These are phyloP conservation scores for Ferrisia virgata DNA, from an alignment of 2,888 invertebrate species.

Conservation along the genomic window DNA sequence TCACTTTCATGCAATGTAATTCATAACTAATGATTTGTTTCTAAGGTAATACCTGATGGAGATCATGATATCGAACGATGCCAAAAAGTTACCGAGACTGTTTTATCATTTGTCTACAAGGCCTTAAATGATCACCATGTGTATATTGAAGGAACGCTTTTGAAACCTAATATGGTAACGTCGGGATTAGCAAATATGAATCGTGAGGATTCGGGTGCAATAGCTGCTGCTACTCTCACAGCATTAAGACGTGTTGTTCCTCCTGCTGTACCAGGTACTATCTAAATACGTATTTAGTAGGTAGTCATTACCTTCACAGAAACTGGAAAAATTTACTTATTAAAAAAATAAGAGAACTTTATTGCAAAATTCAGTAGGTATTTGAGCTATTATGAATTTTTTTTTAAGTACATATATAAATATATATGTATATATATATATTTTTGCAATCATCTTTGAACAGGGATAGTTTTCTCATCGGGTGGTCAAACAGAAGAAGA, in stretches of 20 bases:
- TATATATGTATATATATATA: too few species aligned
- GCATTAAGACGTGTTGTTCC: conserved; percentile 92
- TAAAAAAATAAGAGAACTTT: too few species aligned
- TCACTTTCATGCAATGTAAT: neutral
- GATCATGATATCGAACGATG: conserved; percentile 89
- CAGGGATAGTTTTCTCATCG: conserved; percentile 92
- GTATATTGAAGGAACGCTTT: conserved; percentile 92
- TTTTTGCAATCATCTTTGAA: too few species aligned
- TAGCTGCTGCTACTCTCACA: conserved; percentile 87
- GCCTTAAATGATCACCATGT: conserved; percentile 96
- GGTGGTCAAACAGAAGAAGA: conserved; percentile 98
- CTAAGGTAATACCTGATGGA: conserved; percentile 87
- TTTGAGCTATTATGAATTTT: too few species aligned
- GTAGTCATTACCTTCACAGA: too few species aligned
- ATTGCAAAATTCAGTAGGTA: too few species aligned
- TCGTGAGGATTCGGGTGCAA: conserved; percentile 73
- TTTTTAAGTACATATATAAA: too few species aligned
- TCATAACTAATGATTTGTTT: neutral
- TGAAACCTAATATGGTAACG: conserved; percentile 99
- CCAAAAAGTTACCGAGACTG: conserved; percentile 92
- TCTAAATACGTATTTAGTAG: too few species aligned
- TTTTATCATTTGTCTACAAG: conserved; percentile 92
- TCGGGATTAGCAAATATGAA: conserved; percentile 78
- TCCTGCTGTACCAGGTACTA: conserved; percentile 87
- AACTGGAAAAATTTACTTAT: too few species aligned